Conservation (phyloP, 2,888 invertebrate species). For the Melangyna quadrimaculata region DNA sequence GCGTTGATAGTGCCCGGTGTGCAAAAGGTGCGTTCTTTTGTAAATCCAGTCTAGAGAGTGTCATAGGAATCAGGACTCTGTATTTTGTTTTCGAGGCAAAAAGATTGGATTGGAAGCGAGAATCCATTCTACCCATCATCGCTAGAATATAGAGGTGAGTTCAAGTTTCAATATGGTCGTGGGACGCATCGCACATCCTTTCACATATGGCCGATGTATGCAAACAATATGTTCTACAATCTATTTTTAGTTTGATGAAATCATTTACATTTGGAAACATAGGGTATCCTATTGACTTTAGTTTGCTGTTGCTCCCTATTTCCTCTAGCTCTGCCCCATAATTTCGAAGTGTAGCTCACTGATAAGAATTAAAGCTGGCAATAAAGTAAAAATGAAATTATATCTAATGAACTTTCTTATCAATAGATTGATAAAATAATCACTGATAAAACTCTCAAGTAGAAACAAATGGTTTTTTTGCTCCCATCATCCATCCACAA, state of each 20-base stretch:
- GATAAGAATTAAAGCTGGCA: neutral
- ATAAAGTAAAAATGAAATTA: neutral
- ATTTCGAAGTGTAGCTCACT: neutral
- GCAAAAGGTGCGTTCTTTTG: conserved; percentile 7
- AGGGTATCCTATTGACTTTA: conserved; percentile 68
- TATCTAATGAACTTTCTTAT: neutral
- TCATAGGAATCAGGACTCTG: neutral
- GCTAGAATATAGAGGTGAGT: conserved; percentile 54
- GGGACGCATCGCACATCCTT: conserved; percentile 11
- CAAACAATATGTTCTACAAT: conserved; percentile 33
- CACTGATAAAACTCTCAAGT: neutral
- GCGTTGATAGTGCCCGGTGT: conserved; percentile 7
- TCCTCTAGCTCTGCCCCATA: neutral
- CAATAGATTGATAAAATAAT: neutral
- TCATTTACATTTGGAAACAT: conserved; percentile 65
- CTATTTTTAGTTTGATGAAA: conserved; percentile 68
- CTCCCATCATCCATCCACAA: neutral
- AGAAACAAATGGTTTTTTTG: neutral
- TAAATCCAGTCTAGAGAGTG: neutral
- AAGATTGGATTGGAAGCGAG: neutral
- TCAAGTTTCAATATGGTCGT: conserved; percentile 57
- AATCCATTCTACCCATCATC: neutral
- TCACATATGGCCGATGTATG: conserved; percentile 6
- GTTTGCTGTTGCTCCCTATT: conserved; percentile 34
- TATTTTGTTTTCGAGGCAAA: neutral